These are phyloP conservation scores for Neodontobutis hainanensis DNA, from an alignment of 2,113 vertebrate species.

Conservation along the genomic window DNA sequence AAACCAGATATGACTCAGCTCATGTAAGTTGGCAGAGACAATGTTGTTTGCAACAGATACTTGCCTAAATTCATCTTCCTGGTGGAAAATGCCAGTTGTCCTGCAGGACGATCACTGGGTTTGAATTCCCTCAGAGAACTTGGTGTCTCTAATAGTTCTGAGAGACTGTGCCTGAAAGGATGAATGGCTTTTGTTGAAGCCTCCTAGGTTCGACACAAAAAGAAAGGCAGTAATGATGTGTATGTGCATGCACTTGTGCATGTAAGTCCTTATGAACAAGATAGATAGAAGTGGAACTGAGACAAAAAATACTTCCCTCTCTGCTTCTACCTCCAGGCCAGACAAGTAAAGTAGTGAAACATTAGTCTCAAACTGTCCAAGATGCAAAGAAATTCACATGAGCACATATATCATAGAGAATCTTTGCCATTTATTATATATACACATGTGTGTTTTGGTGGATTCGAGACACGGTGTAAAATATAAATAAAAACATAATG, in stretches of 20 bases:
- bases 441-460: neutral
- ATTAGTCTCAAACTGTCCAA: slow-evolving; percentile 11
- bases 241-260: slow-evolving; percentile 20
- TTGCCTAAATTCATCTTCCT: slow-evolving; percentile 31
- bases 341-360: slow-evolving; percentile 14
- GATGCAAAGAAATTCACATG: slow-evolving; percentile 18
- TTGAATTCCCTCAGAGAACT: slow-evolving; percentile 57
- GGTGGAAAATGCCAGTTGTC: slow-evolving; percentile 34
- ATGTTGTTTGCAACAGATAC: slow-evolving; percentile 29
- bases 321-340: slow-evolving; percentile 50
- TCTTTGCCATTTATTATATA: too few species aligned
- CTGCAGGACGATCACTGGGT: slow-evolving; percentile 36
- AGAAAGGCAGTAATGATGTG: slow-evolving; percentile 42
- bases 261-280: slow-evolving; percentile 46
- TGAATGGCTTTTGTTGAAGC: slow-evolving; percentile 74
- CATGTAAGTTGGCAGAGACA: slow-evolving; percentile 28
- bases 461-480: too few species aligned
- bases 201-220: slow-evolving; percentile 65
- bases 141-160: slow-evolving; percentile 58
- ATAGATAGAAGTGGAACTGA: slow-evolving; percentile 51
- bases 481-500: too few species aligned
- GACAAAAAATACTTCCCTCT: slow-evolving; percentile 58
- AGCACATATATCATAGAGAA: neutral
- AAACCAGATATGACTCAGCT: slow-evolving; percentile 11
- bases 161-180: slow-evolving; percentile 66